Evolutionary conservation across 1,140 invertebrate genomes (phyloP).

Genomic region (Lasioglossum baleicum): DNA sequence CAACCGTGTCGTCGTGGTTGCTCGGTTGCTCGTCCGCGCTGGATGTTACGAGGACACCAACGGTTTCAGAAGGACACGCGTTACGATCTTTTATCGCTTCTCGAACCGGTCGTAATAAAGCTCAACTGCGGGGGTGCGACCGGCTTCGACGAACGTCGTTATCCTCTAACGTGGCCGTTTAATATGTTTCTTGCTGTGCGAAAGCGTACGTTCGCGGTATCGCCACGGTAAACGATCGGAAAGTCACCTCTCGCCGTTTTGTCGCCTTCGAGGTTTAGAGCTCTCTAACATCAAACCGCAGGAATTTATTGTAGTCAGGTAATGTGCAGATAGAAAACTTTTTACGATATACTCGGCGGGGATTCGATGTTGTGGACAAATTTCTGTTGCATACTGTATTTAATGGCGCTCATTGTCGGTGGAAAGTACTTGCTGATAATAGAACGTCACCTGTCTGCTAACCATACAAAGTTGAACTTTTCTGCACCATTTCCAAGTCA

Average conservation of each 20-base stretch:
- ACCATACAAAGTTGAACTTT: too few relatives aligned
- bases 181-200: not conserved
- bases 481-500: too few relatives aligned
- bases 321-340: too few relatives aligned
- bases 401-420: too few relatives aligned
- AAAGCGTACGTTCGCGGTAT: not conserved
- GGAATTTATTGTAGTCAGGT: too few relatives aligned
- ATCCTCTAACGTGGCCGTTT: not conserved
- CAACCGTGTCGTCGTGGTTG: not conserved
- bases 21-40: too few relatives aligned
- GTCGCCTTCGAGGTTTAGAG: not conserved
- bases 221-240: not conserved
- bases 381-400: too few relatives aligned
- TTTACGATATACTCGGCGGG: too few relatives aligned
- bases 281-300: too few relatives aligned
- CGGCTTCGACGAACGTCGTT: not conserved
- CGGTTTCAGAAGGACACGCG: not conserved
- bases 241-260: not conserved
- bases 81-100: not conserved
- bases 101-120: not conserved
- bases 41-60: not conserved
- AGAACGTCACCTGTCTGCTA: too few relatives aligned
- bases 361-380: too few relatives aligned
- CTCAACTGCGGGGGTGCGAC: not conserved
- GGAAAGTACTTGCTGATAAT: too few relatives aligned